Evolutionary conservation across 2,113 vertebrate species (phyloP).

Genomic region (Galeopterus variegatus): DNA sequence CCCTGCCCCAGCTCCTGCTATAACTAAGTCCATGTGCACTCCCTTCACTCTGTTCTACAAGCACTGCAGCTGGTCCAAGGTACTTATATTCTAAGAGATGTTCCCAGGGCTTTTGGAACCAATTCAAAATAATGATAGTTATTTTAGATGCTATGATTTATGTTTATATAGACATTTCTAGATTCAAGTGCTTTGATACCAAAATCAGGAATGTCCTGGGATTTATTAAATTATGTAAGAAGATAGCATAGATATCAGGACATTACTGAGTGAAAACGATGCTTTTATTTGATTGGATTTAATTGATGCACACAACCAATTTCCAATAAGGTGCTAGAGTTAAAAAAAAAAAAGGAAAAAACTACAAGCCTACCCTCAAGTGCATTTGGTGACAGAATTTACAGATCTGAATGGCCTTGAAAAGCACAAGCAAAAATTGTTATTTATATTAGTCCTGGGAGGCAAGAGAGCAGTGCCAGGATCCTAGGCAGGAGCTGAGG

Average conservation of each 20-base stretch:
- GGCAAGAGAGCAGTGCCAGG: not conserved
- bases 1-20: not conserved
- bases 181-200: conserved; percentile 13
- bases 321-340: conserved; percentile 77
- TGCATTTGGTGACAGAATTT: conserved; percentile 8
- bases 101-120: conserved; percentile 46
- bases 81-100: conserved; percentile 7
- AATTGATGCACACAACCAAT: conserved; percentile 31
- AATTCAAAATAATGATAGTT: not conserved
- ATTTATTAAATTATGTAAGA: conserved; percentile 72
- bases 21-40: not conserved
- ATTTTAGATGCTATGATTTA: conserved; percentile 62
- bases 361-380: not conserved
- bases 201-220: conserved; percentile 5
- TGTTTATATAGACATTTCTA: conserved; percentile 74
- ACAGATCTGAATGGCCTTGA: not conserved
- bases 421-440: not conserved
- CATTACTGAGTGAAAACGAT: conserved; percentile 54
- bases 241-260: not conserved
- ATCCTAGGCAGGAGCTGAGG: too few relatives aligned
- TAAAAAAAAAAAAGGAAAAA: not conserved
- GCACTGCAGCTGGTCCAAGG: not conserved
- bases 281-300: conserved; percentile 52
- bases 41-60: not conserved
- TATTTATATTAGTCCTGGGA: not conserved